These are phyloP conservation scores for Cataglyphis altisquamis DNA, from an alignment of 2,888 invertebrate genomes.

Conservation along the genomic window DNA sequence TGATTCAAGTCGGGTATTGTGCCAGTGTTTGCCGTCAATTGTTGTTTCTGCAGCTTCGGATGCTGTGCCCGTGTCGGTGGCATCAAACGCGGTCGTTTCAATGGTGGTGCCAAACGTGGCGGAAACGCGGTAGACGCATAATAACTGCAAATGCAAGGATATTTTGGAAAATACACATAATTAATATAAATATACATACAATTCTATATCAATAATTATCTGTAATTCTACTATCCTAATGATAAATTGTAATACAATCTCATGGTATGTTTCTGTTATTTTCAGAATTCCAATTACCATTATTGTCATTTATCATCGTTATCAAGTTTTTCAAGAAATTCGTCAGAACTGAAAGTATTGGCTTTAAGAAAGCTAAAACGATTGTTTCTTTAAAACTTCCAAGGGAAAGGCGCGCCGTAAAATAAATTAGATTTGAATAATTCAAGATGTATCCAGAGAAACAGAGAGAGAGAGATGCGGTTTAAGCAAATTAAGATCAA, in stretches of 20 bases:
- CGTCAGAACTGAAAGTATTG: conserved; percentile 23
- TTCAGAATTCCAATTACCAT: not conserved
- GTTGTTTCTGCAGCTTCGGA: conserved; percentile 81
- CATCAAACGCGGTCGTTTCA: conserved; percentile 89
- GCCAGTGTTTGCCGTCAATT: conserved; percentile 82
- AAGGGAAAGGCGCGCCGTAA: conserved; percentile 30
- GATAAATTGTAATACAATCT: not conserved
- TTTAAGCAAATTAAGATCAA: conserved; percentile 58
- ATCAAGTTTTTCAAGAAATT: not conserved
- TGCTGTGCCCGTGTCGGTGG: conserved; percentile 85
- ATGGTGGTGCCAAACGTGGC: conserved; percentile 88
- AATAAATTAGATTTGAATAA: conserved; percentile 65
- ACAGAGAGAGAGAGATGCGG: conserved; percentile 35
- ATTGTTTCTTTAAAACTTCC: conserved; percentile 61
- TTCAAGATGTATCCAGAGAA: conserved; percentile 46
- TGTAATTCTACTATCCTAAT: not conserved
- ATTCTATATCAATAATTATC: not conserved
- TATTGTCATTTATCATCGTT: not conserved
- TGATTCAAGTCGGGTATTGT: conserved; percentile 87
- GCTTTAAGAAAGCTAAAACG: conserved; percentile 46
- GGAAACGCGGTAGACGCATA: conserved; percentile 89
- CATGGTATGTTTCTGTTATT: not conserved
- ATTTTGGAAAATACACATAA: conserved; percentile 39
- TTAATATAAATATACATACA: not conserved
- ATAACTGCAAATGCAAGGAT: conserved; percentile 86